Percentiles rank a stretch among this genome's conserved stretches.
Evolutionary conservation across 2,888 invertebrate species (phyloP).

Genomic region (Trichopria drosophilae): DNA sequence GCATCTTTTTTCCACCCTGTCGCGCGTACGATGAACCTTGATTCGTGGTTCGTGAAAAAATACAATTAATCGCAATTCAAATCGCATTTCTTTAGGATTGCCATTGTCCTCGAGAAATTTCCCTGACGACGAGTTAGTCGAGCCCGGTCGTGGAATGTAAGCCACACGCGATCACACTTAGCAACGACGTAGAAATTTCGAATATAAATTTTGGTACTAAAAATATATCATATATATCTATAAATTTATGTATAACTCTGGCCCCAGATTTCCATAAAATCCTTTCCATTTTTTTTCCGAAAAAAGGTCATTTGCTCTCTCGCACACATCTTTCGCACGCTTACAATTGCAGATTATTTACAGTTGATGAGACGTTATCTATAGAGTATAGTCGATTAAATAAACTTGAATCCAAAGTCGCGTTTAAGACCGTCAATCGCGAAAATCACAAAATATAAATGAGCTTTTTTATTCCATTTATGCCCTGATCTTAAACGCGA

Average conservation of each 20-base stretch:
- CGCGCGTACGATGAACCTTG: conserved; percentile 20
- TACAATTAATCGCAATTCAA: conserved; percentile 42
- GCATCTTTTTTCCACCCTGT: too few relatives aligned
- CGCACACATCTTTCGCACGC: conserved; percentile 16
- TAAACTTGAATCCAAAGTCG: conserved; percentile 26
- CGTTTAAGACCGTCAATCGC: conserved; percentile 22
- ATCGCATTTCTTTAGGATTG: conserved; percentile 32
- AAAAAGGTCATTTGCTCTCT: conserved; percentile 30
- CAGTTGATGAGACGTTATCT: conserved; percentile 39
- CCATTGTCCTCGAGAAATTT: conserved; percentile 15
- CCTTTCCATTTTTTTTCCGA: conserved; percentile 33
- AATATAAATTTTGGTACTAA: conserved; percentile 58
- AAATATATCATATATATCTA: conserved; percentile 50
- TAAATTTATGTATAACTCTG: conserved; percentile 48
- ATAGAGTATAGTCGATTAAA: conserved; percentile 40
- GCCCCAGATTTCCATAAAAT: conserved; percentile 54
- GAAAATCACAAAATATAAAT: conserved; percentile 4
- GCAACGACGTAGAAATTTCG: conserved; percentile 56
- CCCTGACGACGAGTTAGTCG: conserved; percentile 28
- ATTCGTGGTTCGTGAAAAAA: conserved; percentile 50
- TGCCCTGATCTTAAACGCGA: too few relatives aligned
- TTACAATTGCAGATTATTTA: conserved; percentile 40
- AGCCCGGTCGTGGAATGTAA: conserved; percentile 55
- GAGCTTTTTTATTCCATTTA: too few relatives aligned
- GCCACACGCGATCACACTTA: conserved; percentile 50